Base-by-base conservation (phyloP, 2,797 vertebrate genomes). In the Dendrocincla tyrannina region DNA sequence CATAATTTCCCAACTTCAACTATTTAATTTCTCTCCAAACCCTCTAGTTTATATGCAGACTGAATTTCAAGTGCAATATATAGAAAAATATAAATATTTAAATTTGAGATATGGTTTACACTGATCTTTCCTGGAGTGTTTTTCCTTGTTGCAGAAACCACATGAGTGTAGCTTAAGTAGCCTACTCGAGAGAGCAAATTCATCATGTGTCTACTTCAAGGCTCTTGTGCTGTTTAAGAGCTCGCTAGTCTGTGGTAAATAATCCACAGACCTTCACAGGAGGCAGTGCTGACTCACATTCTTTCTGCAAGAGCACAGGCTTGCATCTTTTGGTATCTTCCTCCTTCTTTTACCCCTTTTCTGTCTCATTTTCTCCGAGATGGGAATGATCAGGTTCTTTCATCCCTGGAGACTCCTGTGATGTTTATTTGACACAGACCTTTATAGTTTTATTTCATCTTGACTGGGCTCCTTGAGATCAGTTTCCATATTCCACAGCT, bases 51-150 rank as follows among this genome's bases (percentile, higher is more conserved):
- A 49, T 59, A 53, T 22, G 52, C 37, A 76, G 73, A 16, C 47
- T 82, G 27, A 91, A 73, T 89, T 89, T 92, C 64, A 75, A 95
- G 66, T 59, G 58, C 35, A 73, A 59, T 52, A 62, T 74, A 72
- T 73, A 86, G 62, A 91, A 91, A 89, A 94, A 92, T 67, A 87
- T 49, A 93, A 96, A 85, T 74, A 95, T 85, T 96, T 87, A 85
- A 90, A 80, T 88, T 18, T 75, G 81, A 73, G 74, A 41, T 70
- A 78, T 5, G 8, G 37, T 75, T 86, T 94, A 83, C 52, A 37
- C n/a, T 93, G 32, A 79, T 91, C 82, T 73, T 89, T 82, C 67
- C 52, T 82, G 62, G 50, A 96, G 60, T 78, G 79, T 84, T 87
- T 86, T 81, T 59, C 78, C 78, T 91, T 93, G 67, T 94, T 93